Base-by-base conservation (phyloP, 30 jellyfish, hydroid and myxozoan genomes). In the Pseudorhiza aurosa region DNA sequence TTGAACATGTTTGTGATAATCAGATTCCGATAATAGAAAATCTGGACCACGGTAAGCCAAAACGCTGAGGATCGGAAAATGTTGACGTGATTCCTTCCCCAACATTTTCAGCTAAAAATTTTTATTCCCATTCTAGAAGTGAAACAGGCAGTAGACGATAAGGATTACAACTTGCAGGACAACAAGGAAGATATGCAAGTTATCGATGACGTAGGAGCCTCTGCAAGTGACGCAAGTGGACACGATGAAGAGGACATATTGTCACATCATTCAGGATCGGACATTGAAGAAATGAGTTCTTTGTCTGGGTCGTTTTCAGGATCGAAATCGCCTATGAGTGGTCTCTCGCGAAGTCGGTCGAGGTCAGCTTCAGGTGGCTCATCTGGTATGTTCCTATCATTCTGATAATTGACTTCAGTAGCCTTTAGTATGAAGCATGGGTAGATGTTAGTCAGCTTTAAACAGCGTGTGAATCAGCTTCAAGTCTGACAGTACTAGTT, bases 141-240 rank as follows among this genome's bases (percentile, higher is more conserved):
- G 14, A 47, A 64, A 36, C 79, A 74, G 31, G 45, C 58, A 33
- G 36, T 70, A 8, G 81, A 75, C 2, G 89, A 89, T 51, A 85
- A 73, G 17, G 93, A 82, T 28, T 74, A 56, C 47, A 65, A 73
- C 27, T 71, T 76, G 22, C 96, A 89, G 37, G 87, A 89, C 70
- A 91, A 81, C 83, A 70, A 87, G 57, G 94, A 63, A 8, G 90
- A 83, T 31, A 89, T 89, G 96, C 87, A 89, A 82, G 97, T 89
- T 4, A 77, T 89, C 42, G 97, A 89, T 68, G 97, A 67, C 68
- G 88, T 89, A 3, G 90, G 82, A 15, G 87, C 87, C 10, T n/a
- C n/a, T n/a, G 67, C 67, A 12, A 65, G 84, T 37, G 95, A 81
- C 36, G 91, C 77, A 2, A 73, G 77, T 17, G 57, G 33, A 15